Evolutionary conservation across 2,113 vertebrate species (phyloP).

Genomic region (Ammospiza nelsoni): DNA sequence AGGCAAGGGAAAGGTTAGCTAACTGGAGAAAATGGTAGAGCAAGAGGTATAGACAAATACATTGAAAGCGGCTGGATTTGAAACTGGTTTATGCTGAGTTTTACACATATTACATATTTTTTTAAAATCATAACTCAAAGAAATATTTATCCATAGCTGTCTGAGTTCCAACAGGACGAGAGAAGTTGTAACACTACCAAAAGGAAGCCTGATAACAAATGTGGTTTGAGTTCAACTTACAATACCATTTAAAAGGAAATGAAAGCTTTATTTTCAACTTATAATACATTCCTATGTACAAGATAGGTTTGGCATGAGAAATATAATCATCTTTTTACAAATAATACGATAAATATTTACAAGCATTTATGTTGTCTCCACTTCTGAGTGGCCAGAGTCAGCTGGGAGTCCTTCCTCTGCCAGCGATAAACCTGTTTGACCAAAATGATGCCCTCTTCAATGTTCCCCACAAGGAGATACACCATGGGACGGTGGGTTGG

Average conservation of each 20-base stretch:
- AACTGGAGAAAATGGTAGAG: neutral
- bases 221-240: neutral
- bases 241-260: neutral
- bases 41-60: neutral
- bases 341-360: constrained; percentile 33
- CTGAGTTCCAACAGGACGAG: neutral
- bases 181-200: neutral
- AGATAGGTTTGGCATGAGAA: neutral
- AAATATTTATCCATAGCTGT: neutral
- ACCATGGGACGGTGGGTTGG: constrained; percentile 75
- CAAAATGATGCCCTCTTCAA: constrained; percentile 72
- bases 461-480: constrained; percentile 82
- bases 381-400: constrained; percentile 80
- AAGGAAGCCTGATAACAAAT: neutral
- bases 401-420: constrained; percentile 82
- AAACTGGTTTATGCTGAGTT: neutral
- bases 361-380: constrained; percentile 87
- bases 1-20: neutral
- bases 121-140: neutral
- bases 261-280: constrained; percentile 44
- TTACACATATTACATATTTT: neutral
- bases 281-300: constrained; percentile 70
- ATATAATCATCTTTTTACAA: constrained; percentile 17
- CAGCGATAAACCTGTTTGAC: constrained; percentile 83
- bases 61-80: neutral